Evolutionary conservation across 2,113 vertebrate genomes (phyloP), one percentile per base, ranked within the genome.

Genomic region (Rhegmatorhina hoffmannsi): DNA sequence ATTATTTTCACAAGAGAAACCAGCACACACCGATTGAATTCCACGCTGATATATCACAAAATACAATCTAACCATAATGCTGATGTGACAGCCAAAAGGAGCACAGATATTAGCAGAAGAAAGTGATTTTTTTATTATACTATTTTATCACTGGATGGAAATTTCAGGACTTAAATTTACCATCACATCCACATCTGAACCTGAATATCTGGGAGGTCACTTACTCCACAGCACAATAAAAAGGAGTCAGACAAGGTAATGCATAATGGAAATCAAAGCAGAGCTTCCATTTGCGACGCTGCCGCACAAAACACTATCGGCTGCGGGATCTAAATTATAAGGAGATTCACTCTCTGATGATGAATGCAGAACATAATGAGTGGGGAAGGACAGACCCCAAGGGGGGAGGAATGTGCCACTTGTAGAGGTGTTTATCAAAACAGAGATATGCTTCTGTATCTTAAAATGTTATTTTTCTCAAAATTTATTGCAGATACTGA

Each of bases 261-360:
- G 85, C 84, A 69, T 75, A 90, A 96, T 87, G 91, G 94, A 95
- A 96, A 96, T 95, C 91, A 93, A 92, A 97, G 95, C 53, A 36
- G 81, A 62, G 33, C 72, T 66, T 62, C 84, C 89, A 94, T 92
- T 76, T 85, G 87, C 33, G 47, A 28, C 23, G 12, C 6, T 11
- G 59, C 67, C 46, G 44, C 13, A 34, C 90, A 68, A 34, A 83
- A 80, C 50, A 16, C 60, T 64, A 84, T 92, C 88, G 8, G 83
- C 85, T 47, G 50, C 26, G 2, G 85, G 26, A 62, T 87, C 91
- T 94, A 86, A 95, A 96, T 93, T 56, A 93, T 23, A 76, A 78
- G 85, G 74, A 81, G 73, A 88, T 59, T 87, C 9, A 36, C 67
- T 76, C 58, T 75, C 64, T 84, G 95, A 82, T 90, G 90, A 95